These are phyloP conservation scores for Manduca sexta DNA, from an alignment of 1,140 invertebrate genomes.

Conservation along the genomic window DNA sequence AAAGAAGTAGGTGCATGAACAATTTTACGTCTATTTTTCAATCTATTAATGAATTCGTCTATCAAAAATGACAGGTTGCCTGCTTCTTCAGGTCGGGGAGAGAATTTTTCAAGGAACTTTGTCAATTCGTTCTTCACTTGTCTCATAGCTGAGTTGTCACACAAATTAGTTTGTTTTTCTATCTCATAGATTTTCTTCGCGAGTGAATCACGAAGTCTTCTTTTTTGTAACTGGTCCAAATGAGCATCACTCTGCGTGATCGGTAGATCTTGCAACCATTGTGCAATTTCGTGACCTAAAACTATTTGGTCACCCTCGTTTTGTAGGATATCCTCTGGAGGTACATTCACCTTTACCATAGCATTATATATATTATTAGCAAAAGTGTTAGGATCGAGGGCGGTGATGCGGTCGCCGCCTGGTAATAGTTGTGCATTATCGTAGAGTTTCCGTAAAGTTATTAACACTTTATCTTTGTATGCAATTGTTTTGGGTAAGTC, in stretches of 20 bases:
- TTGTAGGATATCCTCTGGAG: conserved; percentile 26
- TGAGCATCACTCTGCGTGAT: conserved; percentile 17
- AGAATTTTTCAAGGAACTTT: conserved; percentile 29
- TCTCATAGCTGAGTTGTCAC: conserved; percentile 11
- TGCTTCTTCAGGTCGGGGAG: conserved; percentile 20
- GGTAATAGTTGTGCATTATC: conserved; percentile 32
- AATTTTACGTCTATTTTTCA: conserved; percentile 27
- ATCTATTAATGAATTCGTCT: conserved; percentile 36
- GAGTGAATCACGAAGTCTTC: conserved; percentile 27
- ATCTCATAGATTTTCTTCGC: conserved; percentile 35
- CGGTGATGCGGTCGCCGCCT: conserved; percentile 19
- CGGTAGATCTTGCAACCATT: conserved; percentile 46
- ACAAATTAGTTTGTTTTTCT: conserved; percentile 14
- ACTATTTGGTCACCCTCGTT: conserved; percentile 43
- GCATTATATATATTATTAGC: conserved; percentile 33
- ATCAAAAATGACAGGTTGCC: conserved; percentile 31
- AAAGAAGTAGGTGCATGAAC: conserved; percentile 13
- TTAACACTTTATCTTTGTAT: conserved; percentile 37
- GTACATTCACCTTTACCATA: conserved; percentile 37
- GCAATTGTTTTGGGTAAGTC: conserved; percentile 29
- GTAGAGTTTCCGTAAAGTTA: conserved; percentile 25
- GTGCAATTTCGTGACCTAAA: conserved; percentile 36
- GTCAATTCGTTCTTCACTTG: conserved; percentile 27
- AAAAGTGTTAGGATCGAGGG: conserved; percentile 24
- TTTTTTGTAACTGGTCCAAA: conserved; percentile 23